A percentile compares a stretch with the other conserved stretches of the same genome.
These are phyloP conservation scores for Brachionus calyciflorus DNA, from an alignment of 1,140 invertebrate genomes.

Conservation along the genomic window DNA sequence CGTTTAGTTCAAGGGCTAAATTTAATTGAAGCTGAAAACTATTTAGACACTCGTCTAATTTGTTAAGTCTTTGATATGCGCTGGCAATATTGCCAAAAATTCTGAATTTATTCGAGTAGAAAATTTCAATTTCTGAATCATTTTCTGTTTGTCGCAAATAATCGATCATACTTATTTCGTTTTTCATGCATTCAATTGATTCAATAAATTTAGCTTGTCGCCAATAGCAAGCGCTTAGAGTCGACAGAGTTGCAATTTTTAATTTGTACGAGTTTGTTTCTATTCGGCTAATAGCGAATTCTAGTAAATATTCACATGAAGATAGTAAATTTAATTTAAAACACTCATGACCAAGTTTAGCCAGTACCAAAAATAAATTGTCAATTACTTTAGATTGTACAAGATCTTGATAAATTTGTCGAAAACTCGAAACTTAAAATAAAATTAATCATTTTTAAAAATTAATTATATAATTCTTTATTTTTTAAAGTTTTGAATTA, in stretches of 20 bases:
- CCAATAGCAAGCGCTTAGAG: conserved; percentile 42
- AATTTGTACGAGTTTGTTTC: conserved; percentile 18
- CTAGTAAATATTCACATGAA: conserved; percentile 25
- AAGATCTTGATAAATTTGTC: conserved; percentile 13
- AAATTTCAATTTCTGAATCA: background rate
- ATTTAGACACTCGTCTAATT: conserved; percentile 33
- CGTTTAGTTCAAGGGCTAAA: conserved; percentile 33
- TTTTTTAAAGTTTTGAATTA: too few relatives aligned
- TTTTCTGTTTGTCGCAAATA: background rate
- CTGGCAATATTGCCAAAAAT: conserved; percentile 41
- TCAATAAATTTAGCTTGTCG: conserved; percentile 17
- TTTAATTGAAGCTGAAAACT: conserved; percentile 25
- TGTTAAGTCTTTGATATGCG: conserved; percentile 26
- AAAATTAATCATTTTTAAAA: too few relatives aligned
- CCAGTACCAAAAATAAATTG: conserved; percentile 39
- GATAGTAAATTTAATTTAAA: conserved; percentile 40
- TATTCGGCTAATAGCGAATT: conserved; percentile 2
- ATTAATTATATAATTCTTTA: too few relatives aligned
- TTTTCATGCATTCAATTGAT: conserved; percentile 41
- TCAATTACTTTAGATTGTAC: background rate
- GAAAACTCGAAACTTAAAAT: conserved; percentile 32
- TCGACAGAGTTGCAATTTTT: conserved; percentile 25
- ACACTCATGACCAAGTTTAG: conserved; percentile 44
- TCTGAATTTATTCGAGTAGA: conserved; percentile 8
- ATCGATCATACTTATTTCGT: background rate